Base-by-base conservation (phyloP, 2,797 vertebrate genomes). In the Hoplostethus mediterraneus region DNA sequence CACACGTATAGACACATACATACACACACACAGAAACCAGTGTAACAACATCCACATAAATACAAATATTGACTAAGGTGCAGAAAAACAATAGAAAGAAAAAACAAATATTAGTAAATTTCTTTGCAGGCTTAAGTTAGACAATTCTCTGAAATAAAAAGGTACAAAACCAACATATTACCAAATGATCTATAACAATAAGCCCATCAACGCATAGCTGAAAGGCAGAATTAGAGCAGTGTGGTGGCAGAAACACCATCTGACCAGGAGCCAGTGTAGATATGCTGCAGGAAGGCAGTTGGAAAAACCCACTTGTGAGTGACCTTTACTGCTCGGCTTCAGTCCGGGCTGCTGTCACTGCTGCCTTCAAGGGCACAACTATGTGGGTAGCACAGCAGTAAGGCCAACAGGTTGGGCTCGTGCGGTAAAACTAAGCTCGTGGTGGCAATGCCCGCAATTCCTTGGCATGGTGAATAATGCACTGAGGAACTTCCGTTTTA, bases 291-390 rank as follows among this genome's bases (percentile, higher is more conserved):
- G 11, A 3, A 14, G n/a, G n/a, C 56, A 33, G 45, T 77, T 72
- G 58, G 73, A 28, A 55, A 63, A 49, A 54, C 10, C 33, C 49
- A 48, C 30, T 72, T 56, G 40, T 1, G 12, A 16, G 14, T 64
- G 61, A 64, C 69, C 60, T 56, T 44, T 56, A 48, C 2, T 7
- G 36, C 31, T 36, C 12, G 16, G 9, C n/a, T 45, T 57, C 16
- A 56, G 14, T 47, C 12, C 13, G 17, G 17, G 30, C 42, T 55
- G 44, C 42, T 48, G 51, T 12, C n/a, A 31, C 13, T 13, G 16
- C 38, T 17, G 25, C 48, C 45, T 28, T 52, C 48, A 55, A 73
- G 71, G 71, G 10, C 54, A 55, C n/a, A 45, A 61, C 45, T 7
- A 67, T 70, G 57, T 21, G 57, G 67, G 67, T 31, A 17, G 51